A percentile compares a stretch with the other conserved stretches of the same genome.
These are phyloP conservation scores for Callinectes sapidus DNA, from an alignment of 2,888 invertebrate species.

Conservation along the genomic window DNA sequence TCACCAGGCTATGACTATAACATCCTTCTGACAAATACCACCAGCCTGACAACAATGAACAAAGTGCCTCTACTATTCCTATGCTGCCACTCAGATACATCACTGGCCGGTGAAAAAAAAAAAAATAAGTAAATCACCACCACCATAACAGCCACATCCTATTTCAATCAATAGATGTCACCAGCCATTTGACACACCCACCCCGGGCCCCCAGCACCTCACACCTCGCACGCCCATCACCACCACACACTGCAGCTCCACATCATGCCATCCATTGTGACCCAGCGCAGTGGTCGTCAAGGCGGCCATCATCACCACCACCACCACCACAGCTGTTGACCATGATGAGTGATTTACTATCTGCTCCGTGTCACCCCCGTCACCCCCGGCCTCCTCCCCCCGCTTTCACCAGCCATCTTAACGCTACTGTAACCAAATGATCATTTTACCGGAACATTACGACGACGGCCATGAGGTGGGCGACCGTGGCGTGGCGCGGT, in stretches of 20 bases:
- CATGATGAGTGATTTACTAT: background rate
- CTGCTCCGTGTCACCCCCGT: background rate
- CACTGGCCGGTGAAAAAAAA: background rate
- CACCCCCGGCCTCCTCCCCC: background rate
- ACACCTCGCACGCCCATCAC: background rate
- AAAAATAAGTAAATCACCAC: background rate
- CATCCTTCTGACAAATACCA: background rate
- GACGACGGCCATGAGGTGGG: background rate
- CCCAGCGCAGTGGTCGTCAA: background rate
- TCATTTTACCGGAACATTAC: background rate
- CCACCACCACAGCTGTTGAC: background rate
- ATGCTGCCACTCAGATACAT: background rate
- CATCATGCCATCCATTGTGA: background rate
- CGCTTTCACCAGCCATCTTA: background rate
- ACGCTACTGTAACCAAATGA: background rate
- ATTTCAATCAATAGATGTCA: conserved; percentile 26
- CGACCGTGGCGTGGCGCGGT: background rate
- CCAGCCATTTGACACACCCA: conserved; percentile 24
- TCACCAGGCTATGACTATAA: background rate
- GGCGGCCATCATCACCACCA: background rate
- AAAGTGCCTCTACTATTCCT: background rate
- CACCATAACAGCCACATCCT: background rate
- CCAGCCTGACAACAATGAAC: background rate
- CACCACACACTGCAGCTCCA: background rate
- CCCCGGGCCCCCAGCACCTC: background rate